Base-by-base conservation (phyloP, 2,797 vertebrate species). In the Gambusia yucatana region DNA sequence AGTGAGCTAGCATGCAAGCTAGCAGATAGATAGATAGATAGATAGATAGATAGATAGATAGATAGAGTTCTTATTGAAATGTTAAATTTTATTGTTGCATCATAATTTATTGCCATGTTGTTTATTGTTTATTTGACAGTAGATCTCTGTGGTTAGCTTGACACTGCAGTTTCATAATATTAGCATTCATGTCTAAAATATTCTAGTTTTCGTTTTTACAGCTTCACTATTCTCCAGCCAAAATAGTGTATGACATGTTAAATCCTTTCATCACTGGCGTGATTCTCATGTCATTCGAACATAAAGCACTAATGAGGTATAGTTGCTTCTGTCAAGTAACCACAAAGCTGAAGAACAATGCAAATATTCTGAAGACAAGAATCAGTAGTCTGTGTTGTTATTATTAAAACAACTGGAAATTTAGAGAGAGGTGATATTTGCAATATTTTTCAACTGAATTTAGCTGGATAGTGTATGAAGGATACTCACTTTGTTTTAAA, bases 21-120 rank as follows among this genome's bases (percentile, higher is more conserved):
- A 44, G 44, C 44, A 39, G 36, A 39, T 39, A 39, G 36, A 39
- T 39, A 39, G 36, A 39, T 39, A 39, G 36, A 39, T 39, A 39
- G 36, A 39, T 39, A 39, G 36, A 39, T 39, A 39, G 36, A 39
- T 39, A 39, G 36, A 39, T 39, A 39, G 36, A 39, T 39, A 36
- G 48, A 44, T 9, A 9, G 22, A 47, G 67, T 36, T 78, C 30
- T 73, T 85, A 84, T 83, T 85, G 55, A 79, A 82, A 77, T 8
- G 7, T 78, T 65, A 6, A 0, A 69, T 72, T n/a, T 81, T 84
- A 88, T 87, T 90, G 81, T 85, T 74, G 36, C 3, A 72, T 78
- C 10, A 57, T 43, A 17, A 72, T 77, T 92, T 91, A 92, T 92
- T 91, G 91, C 86, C 69, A 84, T 48, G 14, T 28, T 84, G 17